These are phyloP conservation scores for Ruditapes philippinarum DNA, from an alignment of 1,140 invertebrate species.

Conservation along the genomic window DNA sequence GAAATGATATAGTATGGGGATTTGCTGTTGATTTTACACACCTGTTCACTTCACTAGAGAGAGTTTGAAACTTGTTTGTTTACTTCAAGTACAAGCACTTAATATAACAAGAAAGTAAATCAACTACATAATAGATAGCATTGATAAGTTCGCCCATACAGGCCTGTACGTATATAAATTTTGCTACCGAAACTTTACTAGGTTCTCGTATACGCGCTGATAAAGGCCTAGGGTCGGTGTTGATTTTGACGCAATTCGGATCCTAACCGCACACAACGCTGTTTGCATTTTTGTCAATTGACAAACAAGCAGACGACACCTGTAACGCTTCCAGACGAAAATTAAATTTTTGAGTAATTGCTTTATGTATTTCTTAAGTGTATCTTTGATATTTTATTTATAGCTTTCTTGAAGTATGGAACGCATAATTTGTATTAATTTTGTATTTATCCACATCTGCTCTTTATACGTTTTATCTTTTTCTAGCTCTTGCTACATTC, in stretches of 20 bases:
- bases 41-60: constrained; percentile 52
- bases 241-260: constrained; percentile 36
- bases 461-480: too few species aligned
- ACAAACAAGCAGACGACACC: constrained; percentile 45
- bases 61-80: constrained; percentile 48
- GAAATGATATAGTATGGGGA: constrained; percentile 48
- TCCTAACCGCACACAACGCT: constrained; percentile 27
- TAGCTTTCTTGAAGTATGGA: too few species aligned
- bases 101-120: constrained; percentile 68
- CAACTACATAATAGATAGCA: constrained; percentile 57
- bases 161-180: constrained; percentile 28
- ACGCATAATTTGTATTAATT: too few species aligned
- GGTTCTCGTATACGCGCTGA: not conserved
- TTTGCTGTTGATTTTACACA: constrained; percentile 57
- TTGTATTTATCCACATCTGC: too few species aligned
- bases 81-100: constrained; percentile 45
- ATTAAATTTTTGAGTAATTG: constrained; percentile 6
- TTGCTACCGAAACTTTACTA: not conserved
- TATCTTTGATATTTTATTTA: not conserved
- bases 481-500: too few species aligned
- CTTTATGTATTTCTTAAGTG: not conserved
- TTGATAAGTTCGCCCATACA: not conserved
- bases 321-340: constrained; percentile 21
- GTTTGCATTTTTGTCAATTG: constrained; percentile 35
- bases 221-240: constrained; percentile 3